Evolutionary conservation across 53 echinoderm and acorn worm genomes (phyloP).

Genomic region (Pentamera pediparva): DNA sequence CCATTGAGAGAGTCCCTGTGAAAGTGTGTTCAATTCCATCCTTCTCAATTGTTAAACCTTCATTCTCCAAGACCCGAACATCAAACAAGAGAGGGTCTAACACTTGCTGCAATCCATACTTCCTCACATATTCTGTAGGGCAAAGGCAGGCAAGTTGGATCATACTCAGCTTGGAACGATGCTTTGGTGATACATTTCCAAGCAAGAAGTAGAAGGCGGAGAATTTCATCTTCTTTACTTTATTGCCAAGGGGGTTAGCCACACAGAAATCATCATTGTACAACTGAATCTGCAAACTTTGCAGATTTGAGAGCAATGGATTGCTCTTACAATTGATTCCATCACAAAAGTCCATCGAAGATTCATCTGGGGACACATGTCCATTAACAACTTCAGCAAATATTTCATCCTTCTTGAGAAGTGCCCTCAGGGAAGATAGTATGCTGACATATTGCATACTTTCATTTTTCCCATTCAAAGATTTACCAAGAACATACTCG

Average conservation of each 20-base stretch:
- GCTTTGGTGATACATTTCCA: conserved; percentile 2
- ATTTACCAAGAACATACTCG: conserved; percentile 3
- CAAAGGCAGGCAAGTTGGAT: conserved; percentile 23
- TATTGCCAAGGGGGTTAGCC: conserved; percentile 5
- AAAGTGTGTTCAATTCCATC: not conserved
- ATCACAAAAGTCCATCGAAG: conserved; percentile 14
- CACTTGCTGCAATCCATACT: conserved; percentile 3
- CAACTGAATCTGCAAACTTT: conserved; percentile 17
- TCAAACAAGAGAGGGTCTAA: conserved; percentile 12
- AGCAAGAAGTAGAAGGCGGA: not conserved
- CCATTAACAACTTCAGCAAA: conserved; percentile 9
- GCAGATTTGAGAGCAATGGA: conserved; percentile 7
- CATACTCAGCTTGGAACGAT: not conserved
- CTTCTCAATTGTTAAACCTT: not conserved
- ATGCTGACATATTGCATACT: not conserved
- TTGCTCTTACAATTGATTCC: not conserved
- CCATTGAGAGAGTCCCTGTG: not conserved
- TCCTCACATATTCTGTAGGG: not conserved
- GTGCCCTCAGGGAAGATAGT: not conserved
- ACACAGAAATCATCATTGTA: conserved; percentile 2
- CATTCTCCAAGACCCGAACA: not conserved
- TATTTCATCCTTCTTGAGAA: not conserved
- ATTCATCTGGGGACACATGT: conserved; percentile 8
- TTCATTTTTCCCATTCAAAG: conserved; percentile 2
- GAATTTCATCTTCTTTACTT: not conserved